Conservation (phyloP, 2,797 vertebrate genomes). For the Prionace glauca region DNA sequence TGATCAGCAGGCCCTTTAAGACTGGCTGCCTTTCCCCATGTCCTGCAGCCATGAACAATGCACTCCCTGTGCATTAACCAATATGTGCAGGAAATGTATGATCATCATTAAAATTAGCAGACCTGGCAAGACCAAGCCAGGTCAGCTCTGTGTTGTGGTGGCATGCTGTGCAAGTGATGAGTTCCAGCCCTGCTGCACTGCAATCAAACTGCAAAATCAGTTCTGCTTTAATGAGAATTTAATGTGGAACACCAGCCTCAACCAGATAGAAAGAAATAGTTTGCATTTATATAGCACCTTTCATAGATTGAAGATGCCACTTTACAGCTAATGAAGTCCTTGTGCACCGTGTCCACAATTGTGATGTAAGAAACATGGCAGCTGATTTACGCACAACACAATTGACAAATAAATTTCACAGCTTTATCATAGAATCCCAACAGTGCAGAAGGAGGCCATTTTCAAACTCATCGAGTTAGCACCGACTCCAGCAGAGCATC, state of each 20-base stretch:
- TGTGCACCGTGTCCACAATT: neutral
- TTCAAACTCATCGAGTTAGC: too few species aligned
- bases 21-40: neutral
- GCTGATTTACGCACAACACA: neutral
- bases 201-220: slow-evolving; percentile 4
- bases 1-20: neutral
- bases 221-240: neutral
- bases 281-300: neutral
- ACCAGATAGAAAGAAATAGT: neutral
- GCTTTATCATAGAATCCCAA: too few species aligned
- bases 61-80: neutral
- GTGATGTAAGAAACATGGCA: neutral
- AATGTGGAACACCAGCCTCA: neutral
- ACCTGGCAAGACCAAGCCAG: neutral
- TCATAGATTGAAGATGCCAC: neutral
- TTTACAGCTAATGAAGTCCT: neutral
- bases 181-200: neutral
- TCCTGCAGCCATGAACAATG: neutral
- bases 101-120: slow-evolving; percentile 18
- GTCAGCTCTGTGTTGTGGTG: neutral
- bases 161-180: neutral
- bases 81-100: slow-evolving; percentile 10
- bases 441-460: too few species aligned
- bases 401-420: too few species aligned
- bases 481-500: too few species aligned